These are phyloP conservation scores for Amphimallon solstitiale DNA, from an alignment of 2,888 invertebrate genomes.

Conservation along the genomic window DNA sequence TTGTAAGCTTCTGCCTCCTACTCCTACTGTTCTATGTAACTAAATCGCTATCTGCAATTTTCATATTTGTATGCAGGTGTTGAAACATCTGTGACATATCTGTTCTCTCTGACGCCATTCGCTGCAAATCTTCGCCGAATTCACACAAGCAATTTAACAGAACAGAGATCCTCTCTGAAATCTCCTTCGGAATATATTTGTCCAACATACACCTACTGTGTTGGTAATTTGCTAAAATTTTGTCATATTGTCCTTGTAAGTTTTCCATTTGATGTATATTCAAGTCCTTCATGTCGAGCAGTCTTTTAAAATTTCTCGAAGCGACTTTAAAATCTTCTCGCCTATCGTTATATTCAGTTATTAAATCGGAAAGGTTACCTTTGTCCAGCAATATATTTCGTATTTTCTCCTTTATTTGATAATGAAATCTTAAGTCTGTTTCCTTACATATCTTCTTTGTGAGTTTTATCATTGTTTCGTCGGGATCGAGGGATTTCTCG, in stretches of 20 bases:
- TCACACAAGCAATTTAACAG: conserved; percentile 45
- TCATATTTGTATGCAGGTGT: conserved; percentile 45
- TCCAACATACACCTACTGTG: conserved; percentile 54
- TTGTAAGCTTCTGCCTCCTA: neutral
- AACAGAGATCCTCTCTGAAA: conserved; percentile 46
- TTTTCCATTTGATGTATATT: conserved; percentile 52
- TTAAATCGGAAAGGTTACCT: conserved; percentile 29
- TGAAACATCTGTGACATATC: conserved; percentile 49
- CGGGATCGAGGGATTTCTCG: conserved; percentile 39
- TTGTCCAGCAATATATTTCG: conserved; percentile 14
- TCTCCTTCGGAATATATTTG: conserved; percentile 51
- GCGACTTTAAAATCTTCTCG: conserved; percentile 55
- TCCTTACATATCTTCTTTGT: conserved; percentile 41
- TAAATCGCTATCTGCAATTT: conserved; percentile 11
- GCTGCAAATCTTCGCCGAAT: conserved; percentile 47
- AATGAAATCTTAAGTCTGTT: conserved; percentile 15
- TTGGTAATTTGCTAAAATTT: conserved; percentile 52
- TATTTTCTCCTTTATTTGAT: conserved; percentile 33
- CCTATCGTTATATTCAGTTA: conserved; percentile 44
- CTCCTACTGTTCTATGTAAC: neutral
- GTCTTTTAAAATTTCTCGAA: conserved; percentile 57
- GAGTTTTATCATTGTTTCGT: conserved; percentile 40
- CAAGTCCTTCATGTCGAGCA: conserved; percentile 56
- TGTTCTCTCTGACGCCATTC: conserved; percentile 44
- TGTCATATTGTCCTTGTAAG: conserved; percentile 56